phyloP scores from a whole-genome alignment of 2,113 vertebrate species.

The Macquaria ambigua region DNA sequence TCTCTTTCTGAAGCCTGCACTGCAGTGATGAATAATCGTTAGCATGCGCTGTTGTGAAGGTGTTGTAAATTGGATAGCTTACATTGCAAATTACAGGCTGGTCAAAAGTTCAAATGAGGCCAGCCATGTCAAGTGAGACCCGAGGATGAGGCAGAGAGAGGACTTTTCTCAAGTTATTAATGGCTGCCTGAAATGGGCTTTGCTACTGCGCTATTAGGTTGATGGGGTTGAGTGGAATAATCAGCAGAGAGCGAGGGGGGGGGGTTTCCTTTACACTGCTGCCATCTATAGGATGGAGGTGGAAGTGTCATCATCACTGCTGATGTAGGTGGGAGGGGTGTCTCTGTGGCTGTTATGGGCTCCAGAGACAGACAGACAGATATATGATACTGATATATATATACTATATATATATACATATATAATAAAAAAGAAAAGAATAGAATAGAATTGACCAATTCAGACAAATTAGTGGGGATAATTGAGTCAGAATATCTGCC shows the following conservation, averaged over 20 bases:
- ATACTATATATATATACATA: too few species aligned
- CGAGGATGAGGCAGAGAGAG: constrained; percentile 47
- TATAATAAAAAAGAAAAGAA: neutral
- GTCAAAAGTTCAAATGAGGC: constrained; percentile 73
- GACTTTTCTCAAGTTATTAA: constrained; percentile 64
- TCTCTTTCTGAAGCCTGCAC: constrained; percentile 2
- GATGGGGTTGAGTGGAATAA: neutral
- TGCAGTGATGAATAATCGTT: constrained; percentile 53
- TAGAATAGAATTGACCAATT: neutral
- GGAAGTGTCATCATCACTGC: neutral
- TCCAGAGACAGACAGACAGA: neutral
- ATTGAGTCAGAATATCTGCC: neutral
- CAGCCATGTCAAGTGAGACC: constrained; percentile 61
- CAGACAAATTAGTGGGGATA: neutral
- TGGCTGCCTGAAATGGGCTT: constrained; percentile 38
- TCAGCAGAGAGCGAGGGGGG: too few species aligned
- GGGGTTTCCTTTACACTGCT: constrained; percentile 69
- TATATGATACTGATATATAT: too few species aligned
- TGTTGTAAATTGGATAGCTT: constrained; percentile 71
- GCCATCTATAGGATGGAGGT: constrained; percentile 70
- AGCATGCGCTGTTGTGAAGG: constrained; percentile 58
- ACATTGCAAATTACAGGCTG: constrained; percentile 67
- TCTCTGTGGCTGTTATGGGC: neutral
- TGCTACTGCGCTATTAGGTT: constrained; percentile 24
- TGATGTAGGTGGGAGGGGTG: neutral